Evolutionary conservation across 2,888 invertebrate species (phyloP).

Genomic region (Megastigmus dorsalis): DNA sequence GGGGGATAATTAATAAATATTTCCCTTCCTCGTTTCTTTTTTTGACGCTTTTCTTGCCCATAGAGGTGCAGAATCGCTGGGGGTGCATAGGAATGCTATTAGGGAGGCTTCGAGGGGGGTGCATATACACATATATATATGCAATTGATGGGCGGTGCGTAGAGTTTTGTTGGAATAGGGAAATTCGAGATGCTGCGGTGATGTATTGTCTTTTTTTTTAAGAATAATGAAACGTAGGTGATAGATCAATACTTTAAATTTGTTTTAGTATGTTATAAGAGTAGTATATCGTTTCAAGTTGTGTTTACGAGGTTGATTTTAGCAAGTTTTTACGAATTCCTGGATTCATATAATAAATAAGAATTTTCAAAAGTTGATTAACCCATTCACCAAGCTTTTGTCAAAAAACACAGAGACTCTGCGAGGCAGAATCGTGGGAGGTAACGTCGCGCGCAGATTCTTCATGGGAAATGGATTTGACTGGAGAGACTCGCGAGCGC

Average conservation of each 20-base stretch:
- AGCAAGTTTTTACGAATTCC: too few relatives aligned
- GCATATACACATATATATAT: too few relatives aligned
- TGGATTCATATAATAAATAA: too few relatives aligned
- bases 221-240: too few relatives aligned
- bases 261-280: too few relatives aligned
- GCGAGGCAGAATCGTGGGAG: slow-evolving; percentile 58
- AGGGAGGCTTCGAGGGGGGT: not conserved
- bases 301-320: too few relatives aligned
- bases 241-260: too few relatives aligned
- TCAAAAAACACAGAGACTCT: not conserved
- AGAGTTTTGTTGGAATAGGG: not conserved
- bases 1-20: slow-evolving; percentile 44
- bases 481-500: too few relatives aligned
- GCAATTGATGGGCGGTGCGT: not conserved
- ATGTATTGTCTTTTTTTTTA: not conserved
- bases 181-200: not conserved
- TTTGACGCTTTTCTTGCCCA: not conserved
- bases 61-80: not conserved
- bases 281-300: too few relatives aligned
- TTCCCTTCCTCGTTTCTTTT: not conserved
- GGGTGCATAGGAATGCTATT: slow-evolving; percentile 25
- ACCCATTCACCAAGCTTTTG: too few relatives aligned
- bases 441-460: slow-evolving; percentile 10
- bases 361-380: too few relatives aligned
- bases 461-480: slow-evolving; percentile 52